phyloP scores from a whole-genome alignment of 2,888 invertebrate species.

The Octonoba sinensis region DNA sequence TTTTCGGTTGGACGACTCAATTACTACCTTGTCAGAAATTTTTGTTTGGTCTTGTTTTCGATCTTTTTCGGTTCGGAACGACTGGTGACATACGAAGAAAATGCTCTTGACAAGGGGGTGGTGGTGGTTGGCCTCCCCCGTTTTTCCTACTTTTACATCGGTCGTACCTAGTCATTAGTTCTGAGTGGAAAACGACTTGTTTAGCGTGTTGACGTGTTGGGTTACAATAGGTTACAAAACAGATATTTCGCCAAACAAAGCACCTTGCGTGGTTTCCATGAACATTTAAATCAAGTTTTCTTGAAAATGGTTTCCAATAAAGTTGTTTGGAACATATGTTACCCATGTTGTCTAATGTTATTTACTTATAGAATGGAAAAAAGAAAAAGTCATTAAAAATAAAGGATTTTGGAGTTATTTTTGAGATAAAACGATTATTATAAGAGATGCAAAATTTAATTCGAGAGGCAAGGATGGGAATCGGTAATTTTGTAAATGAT shows the following conservation, averaged over 20 bases:
- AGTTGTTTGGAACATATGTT: too few relatives aligned
- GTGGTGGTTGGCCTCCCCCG: not conserved
- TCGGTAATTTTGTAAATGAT: too few relatives aligned
- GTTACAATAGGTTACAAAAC: conserved; percentile 11
- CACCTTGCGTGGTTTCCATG: not conserved
- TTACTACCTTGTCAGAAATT: conserved; percentile 28
- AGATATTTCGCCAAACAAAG: conserved; percentile 28
- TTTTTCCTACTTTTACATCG: not conserved
- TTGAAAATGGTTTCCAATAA: too few relatives aligned
- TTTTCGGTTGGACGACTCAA: conserved; percentile 40
- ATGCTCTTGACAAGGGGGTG: conserved; percentile 43
- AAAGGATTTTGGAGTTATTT: too few relatives aligned
- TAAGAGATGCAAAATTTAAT: too few relatives aligned
- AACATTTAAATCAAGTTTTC: not conserved
- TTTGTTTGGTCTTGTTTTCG: conserved; percentile 6
- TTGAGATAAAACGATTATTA: too few relatives aligned
- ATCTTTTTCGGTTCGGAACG: conserved; percentile 1
- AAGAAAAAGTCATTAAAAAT: too few relatives aligned
- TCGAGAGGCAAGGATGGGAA: too few relatives aligned
- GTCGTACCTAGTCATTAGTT: conserved; percentile 36
- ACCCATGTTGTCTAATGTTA: too few relatives aligned
- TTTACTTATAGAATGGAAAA: too few relatives aligned
- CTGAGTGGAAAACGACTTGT: conserved; percentile 22
- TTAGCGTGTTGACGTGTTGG: not conserved
- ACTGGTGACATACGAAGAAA: conserved; percentile 51